These are phyloP conservation scores for Peromyscus maniculatus DNA, from an alignment of 2,113 vertebrate species.

Conservation along the genomic window DNA sequence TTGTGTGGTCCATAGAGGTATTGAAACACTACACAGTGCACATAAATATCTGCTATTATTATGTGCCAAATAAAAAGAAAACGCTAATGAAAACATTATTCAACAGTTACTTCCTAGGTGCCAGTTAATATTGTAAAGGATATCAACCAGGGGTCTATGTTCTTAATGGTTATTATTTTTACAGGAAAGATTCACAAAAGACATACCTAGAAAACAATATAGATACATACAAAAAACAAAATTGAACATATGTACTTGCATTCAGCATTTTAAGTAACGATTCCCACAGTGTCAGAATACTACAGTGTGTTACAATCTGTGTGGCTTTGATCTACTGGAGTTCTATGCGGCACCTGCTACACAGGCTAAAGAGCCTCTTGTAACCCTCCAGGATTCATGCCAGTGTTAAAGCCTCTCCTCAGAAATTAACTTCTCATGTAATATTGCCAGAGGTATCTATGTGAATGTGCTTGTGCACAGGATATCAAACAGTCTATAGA, in stretches of 20 bases:
- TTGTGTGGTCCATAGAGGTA: neutral
- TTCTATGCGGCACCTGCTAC: neutral
- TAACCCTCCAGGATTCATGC: neutral
- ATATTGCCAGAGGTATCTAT: neutral
- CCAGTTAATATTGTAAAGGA: conserved; percentile 2
- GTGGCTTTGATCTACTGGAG: conserved; percentile 7
- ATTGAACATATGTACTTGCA: neutral
- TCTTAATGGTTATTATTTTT: conserved; percentile 24
- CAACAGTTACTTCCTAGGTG: neutral
- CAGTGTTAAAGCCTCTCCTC: neutral
- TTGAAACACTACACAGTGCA: neutral
- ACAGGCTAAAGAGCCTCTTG: neutral
- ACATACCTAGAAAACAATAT: conserved; percentile 18
- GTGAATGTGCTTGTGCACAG: neutral
- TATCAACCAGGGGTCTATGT: neutral
- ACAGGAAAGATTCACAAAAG: conserved; percentile 18
- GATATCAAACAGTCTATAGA: neutral
- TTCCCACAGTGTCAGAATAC: neutral
- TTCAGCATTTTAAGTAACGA: neutral
- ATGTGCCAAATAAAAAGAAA: neutral
- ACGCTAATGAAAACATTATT: neutral
- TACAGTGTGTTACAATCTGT: neutral
- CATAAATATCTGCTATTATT: neutral
- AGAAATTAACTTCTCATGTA: neutral
- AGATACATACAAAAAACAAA: neutral